These are phyloP conservation scores for Drosophila atroscutellata DNA, from an alignment of 2,888 invertebrate species.

Conservation along the genomic window DNA sequence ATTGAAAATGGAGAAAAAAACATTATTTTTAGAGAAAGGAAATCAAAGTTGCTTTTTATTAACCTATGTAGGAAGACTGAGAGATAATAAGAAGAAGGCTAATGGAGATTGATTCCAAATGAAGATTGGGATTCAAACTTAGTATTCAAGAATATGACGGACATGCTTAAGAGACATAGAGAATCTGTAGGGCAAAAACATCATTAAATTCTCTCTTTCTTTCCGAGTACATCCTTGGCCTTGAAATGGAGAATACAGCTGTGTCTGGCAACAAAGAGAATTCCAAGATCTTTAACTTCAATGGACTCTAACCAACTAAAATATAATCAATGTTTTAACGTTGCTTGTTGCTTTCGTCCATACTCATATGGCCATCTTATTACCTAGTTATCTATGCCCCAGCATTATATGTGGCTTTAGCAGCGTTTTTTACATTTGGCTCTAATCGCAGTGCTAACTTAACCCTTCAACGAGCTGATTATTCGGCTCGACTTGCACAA, in stretches of 20 bases:
- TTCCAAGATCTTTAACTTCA: not conserved
- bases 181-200: not conserved
- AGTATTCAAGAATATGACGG: not conserved
- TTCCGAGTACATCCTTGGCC: not conserved
- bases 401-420: conserved; percentile 6
- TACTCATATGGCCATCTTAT: not conserved
- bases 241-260: not conserved
- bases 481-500: conserved; percentile 36
- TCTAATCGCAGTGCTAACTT: conserved; percentile 19
- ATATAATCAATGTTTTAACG: not conserved
- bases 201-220: not conserved
- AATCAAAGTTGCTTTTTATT: not conserved
- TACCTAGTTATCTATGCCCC: not conserved
- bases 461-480: conserved; percentile 24
- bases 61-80: not conserved
- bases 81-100: not conserved
- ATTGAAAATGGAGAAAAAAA: not conserved
- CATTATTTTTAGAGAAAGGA: not conserved
- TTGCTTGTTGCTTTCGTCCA: not conserved
- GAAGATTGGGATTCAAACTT: not conserved
- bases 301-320: not conserved
- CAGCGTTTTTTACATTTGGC: conserved; percentile 10
- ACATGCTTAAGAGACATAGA: not conserved
- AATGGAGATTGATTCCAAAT: not conserved
- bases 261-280: not conserved